Base-by-base conservation (phyloP, 1,140 invertebrate species). In the Zaprionus lachaisei region DNA sequence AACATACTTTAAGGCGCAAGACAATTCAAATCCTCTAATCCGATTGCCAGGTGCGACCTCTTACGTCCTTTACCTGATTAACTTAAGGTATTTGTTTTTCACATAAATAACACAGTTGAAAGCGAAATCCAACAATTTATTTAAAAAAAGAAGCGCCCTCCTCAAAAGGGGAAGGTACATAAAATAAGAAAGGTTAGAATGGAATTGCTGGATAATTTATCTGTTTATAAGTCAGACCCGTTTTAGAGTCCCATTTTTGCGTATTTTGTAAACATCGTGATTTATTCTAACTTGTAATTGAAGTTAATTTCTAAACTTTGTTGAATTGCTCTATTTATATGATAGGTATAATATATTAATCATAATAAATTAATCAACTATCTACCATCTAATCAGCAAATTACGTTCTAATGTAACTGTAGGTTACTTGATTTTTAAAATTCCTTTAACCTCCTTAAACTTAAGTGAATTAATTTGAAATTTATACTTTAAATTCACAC, bases 1-100 rank as follows among this genome's bases (percentile, higher is more conserved):
- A 56, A 47, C 70, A 62, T 67, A 66, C 51, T 77, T 72, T 66
- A 72, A 67, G 70, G 63, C 62, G 63, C 47, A 62, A 66, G 55
- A 66, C 69, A 72, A 72, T 66, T 58, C 31, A 70, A 70, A 63
- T 51, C 68, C 68, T 9, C 20, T 72, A 72, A 77, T 69, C 69
- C 38, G 22, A 41, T 75, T 70, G 60, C 58, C 41, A 63, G 15
- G 11, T 41, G 26, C 44, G 58, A 34, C 20, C 20, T 12, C 20
- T 49, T 49, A 17, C 11, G 44, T 14, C 24, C 24, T 57, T 15
- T 22, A 11, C 17, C 37, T 51, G 38, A 41, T 7, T 41, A 7
- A 41, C 2, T 31, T 31, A 11, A 31, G 9, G 31, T 11, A 31
- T 31, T 28, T 28, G 7, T 28, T 9, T 31, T 3, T 9, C 9